These are phyloP conservation scores for Amblyjoppa fuscipennis DNA, from an alignment of 2,888 invertebrate species.

Conservation along the genomic window DNA sequence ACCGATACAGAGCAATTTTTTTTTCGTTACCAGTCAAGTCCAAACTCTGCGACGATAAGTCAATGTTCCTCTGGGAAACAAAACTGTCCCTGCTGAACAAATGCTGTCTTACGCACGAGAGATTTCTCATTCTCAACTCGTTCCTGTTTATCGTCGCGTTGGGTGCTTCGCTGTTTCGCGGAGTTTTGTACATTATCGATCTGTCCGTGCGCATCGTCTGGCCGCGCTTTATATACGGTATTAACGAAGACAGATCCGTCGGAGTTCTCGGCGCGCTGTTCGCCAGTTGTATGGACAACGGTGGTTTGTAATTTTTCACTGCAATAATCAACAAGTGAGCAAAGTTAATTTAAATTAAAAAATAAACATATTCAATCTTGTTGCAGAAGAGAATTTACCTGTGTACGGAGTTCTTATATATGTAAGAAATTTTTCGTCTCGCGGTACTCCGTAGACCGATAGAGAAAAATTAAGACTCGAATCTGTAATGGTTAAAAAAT, in stretches of 20 bases:
- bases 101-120: constrained; percentile 81
- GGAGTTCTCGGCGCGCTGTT: constrained; percentile 77
- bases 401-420: constrained; percentile 84
- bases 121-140: constrained; percentile 72
- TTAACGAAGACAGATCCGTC: constrained; percentile 79
- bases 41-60: constrained; percentile 78
- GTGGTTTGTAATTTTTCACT: constrained; percentile 81
- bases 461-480: constrained; percentile 73
- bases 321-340: constrained; percentile 24
- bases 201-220: constrained; percentile 80
- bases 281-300: constrained; percentile 81
- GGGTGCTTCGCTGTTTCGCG: constrained; percentile 67
- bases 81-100: constrained; percentile 82
- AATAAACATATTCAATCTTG: not conserved
- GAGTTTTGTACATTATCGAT: constrained; percentile 83
- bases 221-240: constrained; percentile 82
- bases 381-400: constrained; percentile 71
- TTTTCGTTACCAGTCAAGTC: constrained; percentile 79
- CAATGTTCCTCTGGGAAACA: constrained; percentile 72
- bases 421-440: constrained; percentile 74
- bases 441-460: constrained; percentile 73
- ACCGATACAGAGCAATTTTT: not conserved
- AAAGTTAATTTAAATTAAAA: constrained; percentile 21
- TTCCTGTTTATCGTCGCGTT: constrained; percentile 38
- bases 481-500: constrained; percentile 67